Conservation (phyloP, 2,888 invertebrate genomes). For the Drosophila hamatofila region DNA sequence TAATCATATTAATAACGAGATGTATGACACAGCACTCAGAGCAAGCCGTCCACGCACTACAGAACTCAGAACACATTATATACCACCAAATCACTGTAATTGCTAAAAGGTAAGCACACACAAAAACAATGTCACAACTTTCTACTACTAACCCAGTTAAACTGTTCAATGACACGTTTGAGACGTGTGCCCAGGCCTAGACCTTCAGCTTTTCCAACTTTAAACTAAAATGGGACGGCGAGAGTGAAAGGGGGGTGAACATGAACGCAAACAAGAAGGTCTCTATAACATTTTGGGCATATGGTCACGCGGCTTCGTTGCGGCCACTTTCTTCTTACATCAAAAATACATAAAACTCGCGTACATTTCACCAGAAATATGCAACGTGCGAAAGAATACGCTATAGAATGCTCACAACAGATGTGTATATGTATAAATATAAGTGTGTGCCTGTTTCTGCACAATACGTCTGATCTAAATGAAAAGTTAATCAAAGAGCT, state of each 20-base stretch:
- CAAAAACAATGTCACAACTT: constrained; percentile 59
- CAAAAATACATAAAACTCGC: constrained; percentile 68
- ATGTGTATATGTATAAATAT: background rate
- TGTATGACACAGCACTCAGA: constrained; percentile 12
- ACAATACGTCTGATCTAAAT: constrained; percentile 32
- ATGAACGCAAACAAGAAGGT: background rate
- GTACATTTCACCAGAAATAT: constrained; percentile 70
- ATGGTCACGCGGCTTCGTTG: constrained; percentile 60
- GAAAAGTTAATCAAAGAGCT: constrained; percentile 61
- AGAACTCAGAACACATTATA: constrained; percentile 40
- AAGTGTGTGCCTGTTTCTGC: constrained; percentile 4
- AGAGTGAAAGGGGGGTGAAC: background rate
- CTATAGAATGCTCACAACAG: constrained; percentile 48
- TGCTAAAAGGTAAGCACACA: constrained; percentile 44
- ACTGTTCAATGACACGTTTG: constrained; percentile 55
- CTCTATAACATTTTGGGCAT: constrained; percentile 47
- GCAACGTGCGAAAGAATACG: constrained; percentile 48
- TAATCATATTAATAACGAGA: background rate
- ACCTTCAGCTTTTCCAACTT: constrained; percentile 43
- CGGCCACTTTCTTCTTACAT: constrained; percentile 70
- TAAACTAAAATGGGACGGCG: background rate
- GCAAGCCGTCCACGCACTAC: constrained; percentile 17
- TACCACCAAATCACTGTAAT: constrained; percentile 51
- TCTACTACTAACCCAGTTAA: constrained; percentile 74
- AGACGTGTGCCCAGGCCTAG: constrained; percentile 46